A percentile compares a stretch with the other conserved stretches of the same genome.
Evolutionary conservation across 2,888 invertebrate genomes (phyloP).

Genomic region (Cephus rjabovi): DNA sequence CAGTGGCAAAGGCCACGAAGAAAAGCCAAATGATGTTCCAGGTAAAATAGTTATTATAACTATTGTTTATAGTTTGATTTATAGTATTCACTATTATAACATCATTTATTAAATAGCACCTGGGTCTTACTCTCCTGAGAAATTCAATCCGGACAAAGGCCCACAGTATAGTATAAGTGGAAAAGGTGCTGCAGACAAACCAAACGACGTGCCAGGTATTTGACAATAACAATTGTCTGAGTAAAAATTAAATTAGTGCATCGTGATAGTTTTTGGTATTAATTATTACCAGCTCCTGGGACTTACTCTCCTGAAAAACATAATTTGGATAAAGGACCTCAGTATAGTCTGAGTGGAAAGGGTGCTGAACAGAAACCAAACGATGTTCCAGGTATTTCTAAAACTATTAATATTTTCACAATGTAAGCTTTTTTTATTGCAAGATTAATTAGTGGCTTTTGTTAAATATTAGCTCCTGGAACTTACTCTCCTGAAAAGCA

Average conservation of each 20-base stretch:
- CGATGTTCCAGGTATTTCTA: conserved; percentile 57
- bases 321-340: conserved; percentile 70
- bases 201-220: conserved; percentile 57
- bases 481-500: conserved; percentile 70
- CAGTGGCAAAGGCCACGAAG: conserved; percentile 15
- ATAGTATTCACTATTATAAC: not conserved
- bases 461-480: conserved; percentile 62
- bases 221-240: not conserved
- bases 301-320: conserved; percentile 71
- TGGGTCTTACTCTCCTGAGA: conserved; percentile 54
- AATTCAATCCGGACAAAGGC: conserved; percentile 46
- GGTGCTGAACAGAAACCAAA: conserved; percentile 62
- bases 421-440: not conserved
- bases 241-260: too few species aligned
- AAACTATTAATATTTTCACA: not conserved
- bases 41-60: conserved; percentile 31
- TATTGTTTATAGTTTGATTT: not conserved
- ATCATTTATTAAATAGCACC: conserved; percentile 38
- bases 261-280: too few species aligned
- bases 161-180: conserved; percentile 50
- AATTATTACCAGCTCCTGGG: conserved; percentile 60
- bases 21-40: conserved; percentile 36
- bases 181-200: conserved; percentile 37
- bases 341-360: conserved; percentile 74
- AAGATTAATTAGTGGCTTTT: not conserved